Conservation (phyloP, 2,888 invertebrate species). For the Pedicia rivosa region DNA sequence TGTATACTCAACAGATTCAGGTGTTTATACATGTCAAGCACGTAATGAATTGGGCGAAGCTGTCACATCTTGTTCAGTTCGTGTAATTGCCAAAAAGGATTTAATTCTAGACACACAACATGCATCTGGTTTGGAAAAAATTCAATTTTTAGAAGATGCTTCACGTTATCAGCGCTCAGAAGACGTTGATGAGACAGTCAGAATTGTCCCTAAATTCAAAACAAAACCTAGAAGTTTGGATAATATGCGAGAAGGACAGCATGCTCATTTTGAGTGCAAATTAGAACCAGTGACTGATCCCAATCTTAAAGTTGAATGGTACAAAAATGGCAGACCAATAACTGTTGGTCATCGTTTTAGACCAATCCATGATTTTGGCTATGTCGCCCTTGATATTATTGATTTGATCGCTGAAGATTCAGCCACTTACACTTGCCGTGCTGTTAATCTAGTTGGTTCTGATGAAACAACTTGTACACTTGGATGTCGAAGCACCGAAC, state of each 20-base stretch:
- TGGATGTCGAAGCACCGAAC: slow-evolving; percentile 57
- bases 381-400: slow-evolving; percentile 91
- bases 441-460: slow-evolving; percentile 76
- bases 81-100: slow-evolving; percentile 79
- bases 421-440: slow-evolving; percentile 85
- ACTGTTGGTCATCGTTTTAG: slow-evolving; percentile 89
- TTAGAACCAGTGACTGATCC: slow-evolving; percentile 94
- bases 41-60: slow-evolving; percentile 90
- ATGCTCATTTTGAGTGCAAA: slow-evolving; percentile 95
- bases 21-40: slow-evolving; percentile 90
- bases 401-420: slow-evolving; percentile 93
- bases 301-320: slow-evolving; percentile 94
- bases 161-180: slow-evolving; percentile 72
- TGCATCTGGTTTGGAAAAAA: slow-evolving; percentile 80
- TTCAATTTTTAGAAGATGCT: slow-evolving; percentile 77
- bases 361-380: slow-evolving; percentile 96
- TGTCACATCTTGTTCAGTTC: slow-evolving; percentile 78
- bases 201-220: slow-evolving; percentile 66
- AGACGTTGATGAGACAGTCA: slow-evolving; percentile 67
- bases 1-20: slow-evolving; percentile 94
- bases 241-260: slow-evolving; percentile 73
- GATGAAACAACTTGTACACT: slow-evolving; percentile 69
- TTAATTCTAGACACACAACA: slow-evolving; percentile 78
- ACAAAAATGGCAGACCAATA: slow-evolving; percentile 84
- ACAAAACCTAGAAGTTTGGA: slow-evolving; percentile 76